Conservation (phyloP, 2,888 invertebrate genomes). For the Xiphydria camelus region DNA sequence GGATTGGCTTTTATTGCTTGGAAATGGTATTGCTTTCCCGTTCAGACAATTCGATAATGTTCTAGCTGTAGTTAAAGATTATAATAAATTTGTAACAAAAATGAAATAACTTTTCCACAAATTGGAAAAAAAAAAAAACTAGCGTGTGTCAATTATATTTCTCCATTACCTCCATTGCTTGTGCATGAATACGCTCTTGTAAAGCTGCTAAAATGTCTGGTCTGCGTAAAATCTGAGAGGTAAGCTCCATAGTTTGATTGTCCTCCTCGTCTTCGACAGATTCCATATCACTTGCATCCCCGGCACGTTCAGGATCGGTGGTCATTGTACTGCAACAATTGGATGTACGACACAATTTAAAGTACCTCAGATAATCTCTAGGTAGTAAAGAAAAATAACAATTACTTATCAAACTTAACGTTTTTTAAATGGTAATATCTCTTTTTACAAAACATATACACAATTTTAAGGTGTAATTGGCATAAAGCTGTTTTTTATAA, state of each 20-base stretch:
- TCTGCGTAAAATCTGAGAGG: slow-evolving; percentile 58
- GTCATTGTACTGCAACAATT: slow-evolving; percentile 59
- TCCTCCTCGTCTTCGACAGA: slow-evolving; percentile 69
- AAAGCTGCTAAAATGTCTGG: slow-evolving; percentile 66
- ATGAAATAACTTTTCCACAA: not conserved
- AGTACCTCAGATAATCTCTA: not conserved
- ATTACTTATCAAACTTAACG: slow-evolving; percentile 3
- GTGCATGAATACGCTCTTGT: slow-evolving; percentile 64
- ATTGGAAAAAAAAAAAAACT: too few relatives aligned
- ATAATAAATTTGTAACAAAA: slow-evolving; percentile 13
- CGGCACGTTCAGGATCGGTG: slow-evolving; percentile 67
- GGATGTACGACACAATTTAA: not conserved
- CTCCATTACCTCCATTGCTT: slow-evolving; percentile 64
- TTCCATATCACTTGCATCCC: slow-evolving; percentile 69
- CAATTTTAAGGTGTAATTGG: too few relatives aligned
- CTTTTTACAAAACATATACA: too few relatives aligned
- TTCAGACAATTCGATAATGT: too few relatives aligned
- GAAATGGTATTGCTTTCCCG: too few relatives aligned
- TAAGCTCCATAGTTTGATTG: slow-evolving; percentile 60
- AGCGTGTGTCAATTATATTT: too few relatives aligned
- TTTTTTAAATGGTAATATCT: slow-evolving; percentile 8
- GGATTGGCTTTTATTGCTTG: not conserved
- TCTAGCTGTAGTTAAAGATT: too few relatives aligned
- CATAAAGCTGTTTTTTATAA: too few relatives aligned
- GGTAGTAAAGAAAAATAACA: slow-evolving; percentile 5